These are phyloP conservation scores for Hylaeus volcanicus DNA, from an alignment of 1,140 invertebrate genomes.

Conservation along the genomic window DNA sequence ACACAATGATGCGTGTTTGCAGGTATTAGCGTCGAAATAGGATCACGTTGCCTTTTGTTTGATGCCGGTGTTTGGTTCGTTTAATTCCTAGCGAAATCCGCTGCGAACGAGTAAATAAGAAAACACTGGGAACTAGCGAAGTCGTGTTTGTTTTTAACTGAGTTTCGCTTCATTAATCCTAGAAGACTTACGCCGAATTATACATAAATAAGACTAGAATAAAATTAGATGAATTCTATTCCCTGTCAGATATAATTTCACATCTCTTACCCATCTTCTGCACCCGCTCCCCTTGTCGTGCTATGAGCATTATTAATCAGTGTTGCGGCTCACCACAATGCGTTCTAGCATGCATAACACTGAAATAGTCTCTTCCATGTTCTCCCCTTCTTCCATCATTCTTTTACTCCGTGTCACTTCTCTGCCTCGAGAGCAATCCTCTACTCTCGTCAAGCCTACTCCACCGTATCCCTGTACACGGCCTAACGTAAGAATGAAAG, in stretches of 20 bases:
- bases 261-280: too few species aligned
- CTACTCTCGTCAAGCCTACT: constrained; percentile 47
- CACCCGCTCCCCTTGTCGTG: neutral
- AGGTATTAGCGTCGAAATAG: constrained; percentile 2
- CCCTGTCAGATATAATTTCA: neutral
- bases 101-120: neutral
- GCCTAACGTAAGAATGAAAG: constrained; percentile 37
- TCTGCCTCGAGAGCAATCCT: constrained; percentile 30
- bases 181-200: too few species aligned
- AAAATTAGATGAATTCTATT: neutral
- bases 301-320: constrained; percentile 38
- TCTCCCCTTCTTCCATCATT: constrained; percentile 25
- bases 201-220: too few species aligned
- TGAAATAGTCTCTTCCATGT: constrained; percentile 17
- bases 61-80: neutral
- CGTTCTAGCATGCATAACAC: constrained; percentile 24
- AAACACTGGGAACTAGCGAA: neutral
- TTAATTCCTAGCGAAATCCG: neutral
- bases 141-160: too few species aligned
- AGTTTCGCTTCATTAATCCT: too few species aligned
- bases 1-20: neutral
- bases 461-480: constrained; percentile 30
- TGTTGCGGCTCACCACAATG: constrained; percentile 16
- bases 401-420: constrained; percentile 34
- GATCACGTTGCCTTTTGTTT: neutral